These are phyloP conservation scores for Sarotherodon lohbergeri DNA, from an alignment of 2,113 vertebrate species.

Conservation along the genomic window DNA sequence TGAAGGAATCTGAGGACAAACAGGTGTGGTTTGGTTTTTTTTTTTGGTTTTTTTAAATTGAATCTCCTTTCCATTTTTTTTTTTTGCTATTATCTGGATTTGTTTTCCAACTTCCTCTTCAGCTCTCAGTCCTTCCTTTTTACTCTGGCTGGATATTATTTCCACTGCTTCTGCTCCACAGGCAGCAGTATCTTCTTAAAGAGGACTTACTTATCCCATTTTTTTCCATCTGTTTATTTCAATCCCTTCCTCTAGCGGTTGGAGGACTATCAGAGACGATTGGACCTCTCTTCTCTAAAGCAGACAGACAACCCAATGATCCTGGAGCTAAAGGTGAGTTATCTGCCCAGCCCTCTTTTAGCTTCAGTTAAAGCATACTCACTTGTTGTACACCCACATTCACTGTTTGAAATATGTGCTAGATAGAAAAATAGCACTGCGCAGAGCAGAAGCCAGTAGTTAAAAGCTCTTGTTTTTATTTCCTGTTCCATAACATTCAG, in stretches of 20 bases:
- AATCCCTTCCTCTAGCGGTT: slow-evolving; percentile 74
- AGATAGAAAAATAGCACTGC: not conserved
- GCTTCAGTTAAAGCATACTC: not conserved
- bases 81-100: not conserved
- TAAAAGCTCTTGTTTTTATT: not conserved
- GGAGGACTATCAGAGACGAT: slow-evolving; percentile 94
- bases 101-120: not conserved
- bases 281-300: slow-evolving; percentile 93
- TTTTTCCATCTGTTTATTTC: not conserved
- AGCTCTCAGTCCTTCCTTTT: not conserved
- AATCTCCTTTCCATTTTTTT: not conserved
- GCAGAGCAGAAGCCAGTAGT: not conserved
- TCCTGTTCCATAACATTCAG: slow-evolving; percentile 54
- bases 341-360: not conserved
- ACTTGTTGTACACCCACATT: not conserved
- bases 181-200: not conserved
- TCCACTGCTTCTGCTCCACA: not conserved
- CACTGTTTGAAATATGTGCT: not conserved
- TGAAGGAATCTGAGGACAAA: slow-evolving; percentile 95
- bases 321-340: slow-evolving; percentile 88
- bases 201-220: not conserved
- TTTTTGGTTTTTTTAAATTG: not conserved
- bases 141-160: not conserved
- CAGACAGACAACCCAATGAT: slow-evolving; percentile 92
- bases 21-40: slow-evolving; percentile 75